Percentiles rank a stretch among this genome's conserved stretches.
Evolutionary conservation across 2,888 invertebrate species (phyloP).

Genomic region (Xestia ashworthii): DNA sequence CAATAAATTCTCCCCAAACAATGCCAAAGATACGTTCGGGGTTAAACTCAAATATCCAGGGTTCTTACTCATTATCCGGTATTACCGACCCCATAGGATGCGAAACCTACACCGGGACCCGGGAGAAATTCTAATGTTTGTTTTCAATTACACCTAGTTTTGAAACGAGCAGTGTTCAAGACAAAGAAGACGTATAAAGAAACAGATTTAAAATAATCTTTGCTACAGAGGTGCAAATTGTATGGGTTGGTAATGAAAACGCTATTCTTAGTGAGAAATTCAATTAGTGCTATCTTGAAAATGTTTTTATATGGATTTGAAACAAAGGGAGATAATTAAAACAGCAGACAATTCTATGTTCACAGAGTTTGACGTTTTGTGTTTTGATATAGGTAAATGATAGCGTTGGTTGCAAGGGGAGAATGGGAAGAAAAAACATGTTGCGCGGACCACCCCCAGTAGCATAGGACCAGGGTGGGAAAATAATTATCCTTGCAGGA

Average conservation of each 20-base stretch:
- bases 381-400: neutral
- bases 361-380: neutral
- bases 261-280: constrained; percentile 29
- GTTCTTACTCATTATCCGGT: constrained; percentile 50
- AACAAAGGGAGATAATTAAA: constrained; percentile 18
- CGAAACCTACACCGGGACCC: constrained; percentile 25
- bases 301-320: constrained; percentile 11
- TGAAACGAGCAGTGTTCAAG: constrained; percentile 5
- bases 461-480: neutral
- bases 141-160: constrained; percentile 59
- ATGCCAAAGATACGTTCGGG: constrained; percentile 36
- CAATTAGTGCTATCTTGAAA: constrained; percentile 38
- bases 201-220: constrained; percentile 26
- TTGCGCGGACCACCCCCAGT: neutral
- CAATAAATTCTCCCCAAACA: constrained; percentile 51
- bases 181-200: constrained; percentile 30
- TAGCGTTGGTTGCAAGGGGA: neutral
- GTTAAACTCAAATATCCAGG: constrained; percentile 41
- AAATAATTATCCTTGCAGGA: neutral
- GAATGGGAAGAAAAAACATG: neutral
- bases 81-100: constrained; percentile 43
- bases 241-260: constrained; percentile 14
- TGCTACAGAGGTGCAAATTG: constrained; percentile 2
- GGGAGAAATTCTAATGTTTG: constrained; percentile 54
- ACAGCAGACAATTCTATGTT: constrained; percentile 2